A percentile compares a stretch with the other conserved stretches of the same genome.
Evolutionary conservation across 2,888 invertebrate genomes (phyloP).

Genomic region (Eupithecia pulchellata): DNA sequence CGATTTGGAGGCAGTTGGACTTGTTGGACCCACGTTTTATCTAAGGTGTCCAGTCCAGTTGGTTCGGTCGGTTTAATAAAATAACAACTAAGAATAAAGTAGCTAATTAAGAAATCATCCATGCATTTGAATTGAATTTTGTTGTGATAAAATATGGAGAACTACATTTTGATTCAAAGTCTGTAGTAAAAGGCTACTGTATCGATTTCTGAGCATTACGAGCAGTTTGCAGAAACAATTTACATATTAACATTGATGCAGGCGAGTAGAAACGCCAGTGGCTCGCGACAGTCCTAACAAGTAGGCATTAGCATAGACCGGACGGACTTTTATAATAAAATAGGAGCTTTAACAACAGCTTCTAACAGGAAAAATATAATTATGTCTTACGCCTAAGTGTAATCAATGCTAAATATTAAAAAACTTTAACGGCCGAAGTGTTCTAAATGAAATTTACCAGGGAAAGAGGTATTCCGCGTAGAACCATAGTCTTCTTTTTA

Average conservation of each 20-base stretch:
- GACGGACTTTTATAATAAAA: slow-evolving; percentile 9
- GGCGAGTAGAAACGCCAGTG: slow-evolving; percentile 32
- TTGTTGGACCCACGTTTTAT: no score
- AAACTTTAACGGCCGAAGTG: neutral
- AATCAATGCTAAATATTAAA: neutral
- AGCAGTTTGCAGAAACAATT: slow-evolving; percentile 30
- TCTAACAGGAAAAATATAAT: neutral
- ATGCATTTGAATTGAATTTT: neutral
- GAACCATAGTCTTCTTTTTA: neutral
- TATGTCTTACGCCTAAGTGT: neutral
- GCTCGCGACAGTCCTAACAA: slow-evolving; percentile 31
- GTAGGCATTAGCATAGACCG: slow-evolving; percentile 39
- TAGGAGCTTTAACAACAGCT: no score
- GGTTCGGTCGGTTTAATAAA: neutral
- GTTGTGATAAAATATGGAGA: neutral
- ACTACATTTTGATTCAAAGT: neutral
- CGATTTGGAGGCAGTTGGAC: no score
- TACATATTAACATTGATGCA: slow-evolving; percentile 33
- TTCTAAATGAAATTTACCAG: neutral
- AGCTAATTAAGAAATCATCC: neutral
- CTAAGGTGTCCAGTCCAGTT: no score
- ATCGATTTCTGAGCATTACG: slow-evolving; percentile 22
- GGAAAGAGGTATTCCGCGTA: neutral
- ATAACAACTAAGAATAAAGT: neutral
- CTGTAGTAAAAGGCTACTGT: neutral